Percentiles rank a stretch among this genome's conserved stretches.
phyloP scores from a whole-genome alignment of 1,140 invertebrate genomes.

The Artemia franciscana region DNA sequence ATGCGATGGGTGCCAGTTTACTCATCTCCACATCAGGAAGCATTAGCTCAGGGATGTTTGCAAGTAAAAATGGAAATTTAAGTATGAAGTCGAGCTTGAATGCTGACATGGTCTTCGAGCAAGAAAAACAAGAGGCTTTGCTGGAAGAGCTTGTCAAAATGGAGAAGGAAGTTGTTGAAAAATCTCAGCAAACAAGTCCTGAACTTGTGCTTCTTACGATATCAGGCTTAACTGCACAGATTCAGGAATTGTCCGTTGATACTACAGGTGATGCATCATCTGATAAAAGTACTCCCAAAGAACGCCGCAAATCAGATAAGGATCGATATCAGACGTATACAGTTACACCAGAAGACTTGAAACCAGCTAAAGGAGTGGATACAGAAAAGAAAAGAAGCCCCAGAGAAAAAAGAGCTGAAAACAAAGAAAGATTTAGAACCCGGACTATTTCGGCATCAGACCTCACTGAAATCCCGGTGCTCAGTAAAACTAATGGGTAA shows the following conservation, averaged over 20 bases:
- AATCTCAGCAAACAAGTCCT: constrained; percentile 3
- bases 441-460: constrained; percentile 27
- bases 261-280: not conserved
- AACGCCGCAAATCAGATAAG: constrained; percentile 10
- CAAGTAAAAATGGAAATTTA: not conserved
- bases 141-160: constrained; percentile 6
- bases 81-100: constrained; percentile 7
- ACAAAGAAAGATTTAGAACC: constrained; percentile 40
- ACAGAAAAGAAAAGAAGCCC: constrained; percentile 22
- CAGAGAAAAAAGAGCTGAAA: constrained; percentile 37
- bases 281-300: constrained; percentile 6
- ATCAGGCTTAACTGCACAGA: not conserved
- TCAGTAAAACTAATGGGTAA: too few species aligned
- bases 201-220: not conserved
- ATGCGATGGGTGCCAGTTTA: constrained; percentile 42
- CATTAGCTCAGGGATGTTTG: not conserved
- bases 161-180: constrained; percentile 6
- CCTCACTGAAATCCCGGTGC: too few species aligned
- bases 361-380: not conserved
- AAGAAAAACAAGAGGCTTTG: constrained; percentile 6
- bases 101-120: constrained; percentile 2
- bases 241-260: not conserved
- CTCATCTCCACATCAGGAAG: not conserved
- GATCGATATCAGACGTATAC: constrained; percentile 15
- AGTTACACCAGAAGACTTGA: constrained; percentile 5